Conservation (phyloP, 2,113 vertebrate genomes). For the Vidua macroura region DNA sequence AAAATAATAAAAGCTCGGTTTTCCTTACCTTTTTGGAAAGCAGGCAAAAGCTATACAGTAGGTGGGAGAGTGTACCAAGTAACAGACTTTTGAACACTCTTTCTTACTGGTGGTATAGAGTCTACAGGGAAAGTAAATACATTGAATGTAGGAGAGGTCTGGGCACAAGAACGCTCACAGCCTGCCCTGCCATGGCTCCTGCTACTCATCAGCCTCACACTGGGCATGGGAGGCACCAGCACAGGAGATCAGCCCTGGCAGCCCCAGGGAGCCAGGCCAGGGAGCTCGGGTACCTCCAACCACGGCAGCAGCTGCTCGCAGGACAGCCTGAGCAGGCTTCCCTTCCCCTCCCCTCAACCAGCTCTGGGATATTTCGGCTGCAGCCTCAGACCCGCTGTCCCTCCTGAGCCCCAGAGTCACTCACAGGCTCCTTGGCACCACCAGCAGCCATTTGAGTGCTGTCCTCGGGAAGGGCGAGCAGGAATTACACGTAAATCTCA, state of each 20-base stretch:
- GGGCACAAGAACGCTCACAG: constrained; percentile 4
- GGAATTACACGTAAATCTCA: neutral
- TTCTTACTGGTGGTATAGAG: constrained; percentile 79
- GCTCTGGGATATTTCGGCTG: neutral
- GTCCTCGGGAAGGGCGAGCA: neutral
- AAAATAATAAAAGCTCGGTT: constrained; percentile 54
- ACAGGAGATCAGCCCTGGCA: neutral
- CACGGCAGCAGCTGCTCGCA: constrained; percentile 9
- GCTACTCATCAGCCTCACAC: neutral
- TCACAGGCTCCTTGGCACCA: neutral
- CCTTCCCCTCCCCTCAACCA: neutral
- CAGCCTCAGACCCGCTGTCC: neutral
- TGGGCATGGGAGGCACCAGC: neutral
- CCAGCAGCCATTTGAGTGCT: neutral
- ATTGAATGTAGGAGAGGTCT: constrained; percentile 64
- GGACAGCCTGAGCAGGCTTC: rapidly evolving
- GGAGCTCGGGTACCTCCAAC: constrained; percentile 67
- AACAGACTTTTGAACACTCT: constrained; percentile 84
- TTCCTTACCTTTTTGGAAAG: constrained; percentile 77
- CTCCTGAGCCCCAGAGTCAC: neutral
- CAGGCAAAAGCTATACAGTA: constrained; percentile 83
- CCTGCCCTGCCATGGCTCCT: neutral
- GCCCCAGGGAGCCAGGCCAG: neutral
- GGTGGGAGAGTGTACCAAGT: constrained; percentile 84
- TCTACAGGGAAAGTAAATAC: constrained; percentile 83